Percentiles rank a stretch among this genome's conserved stretches.
These are phyloP conservation scores for Eilema sororculum DNA, from an alignment of 2,888 invertebrate genomes.

Conservation along the genomic window DNA sequence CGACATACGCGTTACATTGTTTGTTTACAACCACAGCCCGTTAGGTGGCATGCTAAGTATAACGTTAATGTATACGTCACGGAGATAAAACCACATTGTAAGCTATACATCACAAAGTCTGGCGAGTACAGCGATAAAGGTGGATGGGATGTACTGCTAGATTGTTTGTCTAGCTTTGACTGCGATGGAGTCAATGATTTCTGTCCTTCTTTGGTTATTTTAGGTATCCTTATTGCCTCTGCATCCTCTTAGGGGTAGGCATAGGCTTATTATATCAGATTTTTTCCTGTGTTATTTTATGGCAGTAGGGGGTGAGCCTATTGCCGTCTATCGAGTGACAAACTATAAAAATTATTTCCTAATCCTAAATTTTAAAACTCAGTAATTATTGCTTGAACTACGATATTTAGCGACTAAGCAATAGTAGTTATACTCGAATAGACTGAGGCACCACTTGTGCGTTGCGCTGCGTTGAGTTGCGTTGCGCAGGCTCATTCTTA, in stretches of 20 bases:
- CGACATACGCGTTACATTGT: conserved; percentile 48
- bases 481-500: no score
- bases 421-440: no score
- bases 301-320: not conserved
- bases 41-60: conserved; percentile 39
- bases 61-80: conserved; percentile 49
- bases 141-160: conserved; percentile 30
- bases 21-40: conserved; percentile 40
- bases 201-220: not conserved
- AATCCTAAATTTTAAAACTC: no score
- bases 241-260: no score
- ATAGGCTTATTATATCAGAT: no score
- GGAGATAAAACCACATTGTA: conserved; percentile 54
- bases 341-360: no score
- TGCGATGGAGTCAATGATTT: not conserved
- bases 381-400: no score
- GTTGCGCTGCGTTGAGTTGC: no score
- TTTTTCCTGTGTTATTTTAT: not conserved
- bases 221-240: no score
- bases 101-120: conserved; percentile 34
- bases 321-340: not conserved
- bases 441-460: no score
- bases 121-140: conserved; percentile 49
- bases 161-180: not conserved
- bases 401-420: no score